Percentiles rank a stretch among this genome's conserved stretches.
Evolutionary conservation across 2,888 invertebrate genomes (phyloP).

Genomic region (Rhogogaster chlorosoma): DNA sequence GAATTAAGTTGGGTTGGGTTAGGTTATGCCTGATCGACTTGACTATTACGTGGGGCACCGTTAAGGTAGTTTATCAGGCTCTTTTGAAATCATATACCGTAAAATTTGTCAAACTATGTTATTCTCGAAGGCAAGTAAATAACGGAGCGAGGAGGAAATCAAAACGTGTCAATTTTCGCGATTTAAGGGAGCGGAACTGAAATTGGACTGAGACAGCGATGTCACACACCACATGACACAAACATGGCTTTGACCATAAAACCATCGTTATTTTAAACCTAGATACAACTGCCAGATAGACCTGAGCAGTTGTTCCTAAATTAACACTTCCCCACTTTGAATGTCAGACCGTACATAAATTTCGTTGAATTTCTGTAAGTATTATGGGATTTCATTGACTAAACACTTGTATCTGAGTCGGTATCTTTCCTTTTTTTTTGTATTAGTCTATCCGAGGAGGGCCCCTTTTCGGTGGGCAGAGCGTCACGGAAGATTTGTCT

Average conservation of each 20-base stretch:
- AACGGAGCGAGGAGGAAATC: background rate
- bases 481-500: background rate
- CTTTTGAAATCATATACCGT: background rate
- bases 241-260: background rate
- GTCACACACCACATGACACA: background rate
- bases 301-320: background rate
- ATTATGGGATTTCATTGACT: background rate
- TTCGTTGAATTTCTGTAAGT: background rate
- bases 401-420: background rate
- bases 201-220: background rate
- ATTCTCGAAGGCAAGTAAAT: background rate
- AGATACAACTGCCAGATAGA: background rate
- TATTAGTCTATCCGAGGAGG: background rate
- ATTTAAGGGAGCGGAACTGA: background rate
- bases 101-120: background rate
- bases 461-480: background rate
- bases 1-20: no score
- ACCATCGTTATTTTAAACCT: background rate
- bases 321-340: background rate
- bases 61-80: background rate
- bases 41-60: background rate
- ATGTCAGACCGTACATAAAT: background rate
- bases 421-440: background rate
- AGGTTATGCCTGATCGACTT: background rate
- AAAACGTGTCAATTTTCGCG: background rate